A percentile compares a stretch with the other conserved stretches of the same genome.
phyloP scores from a whole-genome alignment of 2,113 vertebrate species.

The Psilopsiagon aymara region DNA sequence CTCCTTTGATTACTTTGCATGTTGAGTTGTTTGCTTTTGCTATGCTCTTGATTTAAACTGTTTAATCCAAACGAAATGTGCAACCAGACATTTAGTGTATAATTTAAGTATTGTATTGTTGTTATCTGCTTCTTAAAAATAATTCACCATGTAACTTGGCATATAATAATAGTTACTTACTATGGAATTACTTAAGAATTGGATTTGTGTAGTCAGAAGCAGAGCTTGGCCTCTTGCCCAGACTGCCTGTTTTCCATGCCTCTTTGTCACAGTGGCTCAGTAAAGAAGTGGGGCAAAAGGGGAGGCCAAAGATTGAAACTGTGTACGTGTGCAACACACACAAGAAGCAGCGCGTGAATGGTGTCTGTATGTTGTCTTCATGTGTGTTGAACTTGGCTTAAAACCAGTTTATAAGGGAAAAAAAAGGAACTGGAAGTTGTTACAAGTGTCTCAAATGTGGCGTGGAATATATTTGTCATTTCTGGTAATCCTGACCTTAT shows the following conservation, averaged over 20 bases:
- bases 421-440: neutral
- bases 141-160: conserved; percentile 46
- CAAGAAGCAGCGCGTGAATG: neutral
- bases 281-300: neutral
- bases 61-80: conserved; percentile 18
- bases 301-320: neutral
- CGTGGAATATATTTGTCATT: neutral
- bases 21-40: neutral
- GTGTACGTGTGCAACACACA: rapidly evolving
- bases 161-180: conserved; percentile 36
- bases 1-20: neutral
- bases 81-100: conserved; percentile 44
- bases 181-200: conserved; percentile 40
- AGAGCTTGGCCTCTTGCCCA: conserved; percentile 38
- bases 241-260: neutral
- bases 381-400: neutral
- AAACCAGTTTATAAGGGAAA: neutral
- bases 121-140: conserved; percentile 63
- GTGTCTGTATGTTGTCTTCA: neutral
- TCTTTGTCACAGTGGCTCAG: neutral
- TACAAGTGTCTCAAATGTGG: neutral
- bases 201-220: conserved; percentile 35
- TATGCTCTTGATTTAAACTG: neutral
- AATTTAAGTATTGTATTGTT: conserved; percentile 31
- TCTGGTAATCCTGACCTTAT: neutral